These are phyloP conservation scores for Orestias chungarensis DNA, from an alignment of 2,797 vertebrate species.

Conservation along the genomic window DNA sequence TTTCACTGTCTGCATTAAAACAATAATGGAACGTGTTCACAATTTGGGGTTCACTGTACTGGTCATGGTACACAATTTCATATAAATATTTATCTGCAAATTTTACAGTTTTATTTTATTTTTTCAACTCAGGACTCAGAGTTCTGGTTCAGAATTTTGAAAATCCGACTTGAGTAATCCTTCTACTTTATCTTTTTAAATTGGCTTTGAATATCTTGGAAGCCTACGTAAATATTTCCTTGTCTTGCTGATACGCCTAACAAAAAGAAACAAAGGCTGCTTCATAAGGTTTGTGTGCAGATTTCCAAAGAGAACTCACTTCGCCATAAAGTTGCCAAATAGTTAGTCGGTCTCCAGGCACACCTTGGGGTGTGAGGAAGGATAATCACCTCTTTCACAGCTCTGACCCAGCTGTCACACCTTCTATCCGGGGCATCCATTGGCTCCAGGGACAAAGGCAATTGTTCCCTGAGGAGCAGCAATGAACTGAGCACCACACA, in stretches of 20 bases:
- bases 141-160: not conserved
- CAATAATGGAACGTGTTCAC: not conserved
- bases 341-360: slow-evolving; percentile 49
- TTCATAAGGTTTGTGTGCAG: slow-evolving; percentile 38
- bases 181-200: not conserved
- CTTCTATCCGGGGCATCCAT: slow-evolving; percentile 55
- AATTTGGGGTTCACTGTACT: not conserved
- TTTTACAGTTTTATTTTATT: too few relatives aligned
- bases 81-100: not conserved
- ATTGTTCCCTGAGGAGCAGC: slow-evolving; percentile 59
- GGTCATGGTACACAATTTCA: not conserved
- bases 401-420: slow-evolving; percentile 62
- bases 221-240: slow-evolving; percentile 20
- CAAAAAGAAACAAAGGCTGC: slow-evolving; percentile 38
- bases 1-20: not conserved
- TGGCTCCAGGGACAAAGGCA: slow-evolving; percentile 66
- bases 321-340: slow-evolving; percentile 26
- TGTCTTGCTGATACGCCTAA: not conserved
- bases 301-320: slow-evolving; percentile 38
- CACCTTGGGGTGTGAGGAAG: slow-evolving; percentile 54
- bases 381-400: slow-evolving; percentile 71
- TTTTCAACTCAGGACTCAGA: too few relatives aligned
- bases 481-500: slow-evolving; percentile 29
- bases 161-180: not conserved
- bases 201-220: slow-evolving; percentile 11